Evolutionary conservation across 2,888 invertebrate genomes (phyloP).

Genomic region (Ormyrus pomaceus): DNA sequence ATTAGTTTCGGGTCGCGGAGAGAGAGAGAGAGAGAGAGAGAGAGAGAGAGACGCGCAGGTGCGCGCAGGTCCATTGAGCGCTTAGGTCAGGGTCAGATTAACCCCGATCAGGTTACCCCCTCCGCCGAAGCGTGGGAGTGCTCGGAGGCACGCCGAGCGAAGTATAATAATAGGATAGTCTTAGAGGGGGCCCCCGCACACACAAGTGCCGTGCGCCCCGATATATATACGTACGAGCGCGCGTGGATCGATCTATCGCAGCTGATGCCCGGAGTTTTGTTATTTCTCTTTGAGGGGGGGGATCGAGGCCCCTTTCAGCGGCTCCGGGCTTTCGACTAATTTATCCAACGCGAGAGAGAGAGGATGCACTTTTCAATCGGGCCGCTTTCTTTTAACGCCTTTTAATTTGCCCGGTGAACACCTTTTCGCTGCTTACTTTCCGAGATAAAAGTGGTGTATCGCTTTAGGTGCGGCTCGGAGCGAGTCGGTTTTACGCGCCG

Average conservation of each 20-base stretch:
- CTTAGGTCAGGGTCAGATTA: conserved; percentile 75
- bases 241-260: conserved; percentile 36
- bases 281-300: no score
- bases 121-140: conserved; percentile 72
- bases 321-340: no score
- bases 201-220: neutral
- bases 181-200: conserved; percentile 12
- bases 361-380: conserved; percentile 42
- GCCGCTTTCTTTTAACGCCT: conserved; percentile 44
- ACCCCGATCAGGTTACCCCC: conserved; percentile 74
- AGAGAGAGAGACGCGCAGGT: conserved; percentile 63
- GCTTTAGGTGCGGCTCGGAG: neutral
- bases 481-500: no score
- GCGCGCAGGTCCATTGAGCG: conserved; percentile 56
- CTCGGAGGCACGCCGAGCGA: conserved; percentile 61
- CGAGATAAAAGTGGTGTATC: neutral
- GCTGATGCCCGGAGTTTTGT: no score
- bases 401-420: conserved; percentile 28
- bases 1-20: conserved; percentile 58
- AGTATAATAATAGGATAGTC: conserved; percentile 70
- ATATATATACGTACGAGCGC: conserved; percentile 24
- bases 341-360: no score
- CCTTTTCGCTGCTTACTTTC: neutral
- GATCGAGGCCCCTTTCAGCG: no score
- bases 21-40: neutral